A percentile compares a stretch with the other conserved stretches of the same genome.
These are phyloP conservation scores for Myiozetetes cayanensis DNA, from an alignment of 2,113 vertebrate species.

Conservation along the genomic window DNA sequence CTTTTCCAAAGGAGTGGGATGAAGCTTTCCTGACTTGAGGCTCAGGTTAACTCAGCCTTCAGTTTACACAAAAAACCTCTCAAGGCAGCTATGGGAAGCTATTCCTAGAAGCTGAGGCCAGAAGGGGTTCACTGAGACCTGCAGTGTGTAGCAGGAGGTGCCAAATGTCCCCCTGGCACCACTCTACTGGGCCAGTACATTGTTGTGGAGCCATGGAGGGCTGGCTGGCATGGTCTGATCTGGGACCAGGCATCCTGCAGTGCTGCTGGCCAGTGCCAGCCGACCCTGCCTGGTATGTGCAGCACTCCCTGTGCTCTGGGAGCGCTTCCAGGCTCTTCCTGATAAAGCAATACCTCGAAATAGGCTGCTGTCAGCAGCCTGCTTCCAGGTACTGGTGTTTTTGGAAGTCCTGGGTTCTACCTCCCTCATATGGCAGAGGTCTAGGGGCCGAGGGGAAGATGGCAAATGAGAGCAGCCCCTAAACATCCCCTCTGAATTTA, in stretches of 20 bases:
- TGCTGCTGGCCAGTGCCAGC: neutral
- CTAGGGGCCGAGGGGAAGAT: neutral
- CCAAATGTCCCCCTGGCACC: neutral
- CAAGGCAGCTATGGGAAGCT: neutral
- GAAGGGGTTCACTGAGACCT: neutral
- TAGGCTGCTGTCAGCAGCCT: neutral
- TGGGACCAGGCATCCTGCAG: neutral
- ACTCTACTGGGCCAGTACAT: neutral
- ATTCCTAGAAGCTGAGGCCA: neutral
- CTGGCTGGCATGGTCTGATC: neutral
- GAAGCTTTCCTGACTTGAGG: neutral
- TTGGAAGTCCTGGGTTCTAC: neutral
- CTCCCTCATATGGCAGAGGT: accelerated
- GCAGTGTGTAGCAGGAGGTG: neutral
- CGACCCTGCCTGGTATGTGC: neutral
- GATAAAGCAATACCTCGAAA: constrained; percentile 3
- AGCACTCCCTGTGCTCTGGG: neutral
- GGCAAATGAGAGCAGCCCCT: neutral
- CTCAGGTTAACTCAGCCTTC: neutral
- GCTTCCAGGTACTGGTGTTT: neutral
- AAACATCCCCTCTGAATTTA: neutral
- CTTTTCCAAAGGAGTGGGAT: neutral
- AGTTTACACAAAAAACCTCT: neutral
- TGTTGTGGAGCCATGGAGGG: neutral
- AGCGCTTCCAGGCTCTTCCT: neutral